These are phyloP conservation scores for Myripristis murdjan DNA, from an alignment of 2,797 vertebrate genomes.

Conservation along the genomic window DNA sequence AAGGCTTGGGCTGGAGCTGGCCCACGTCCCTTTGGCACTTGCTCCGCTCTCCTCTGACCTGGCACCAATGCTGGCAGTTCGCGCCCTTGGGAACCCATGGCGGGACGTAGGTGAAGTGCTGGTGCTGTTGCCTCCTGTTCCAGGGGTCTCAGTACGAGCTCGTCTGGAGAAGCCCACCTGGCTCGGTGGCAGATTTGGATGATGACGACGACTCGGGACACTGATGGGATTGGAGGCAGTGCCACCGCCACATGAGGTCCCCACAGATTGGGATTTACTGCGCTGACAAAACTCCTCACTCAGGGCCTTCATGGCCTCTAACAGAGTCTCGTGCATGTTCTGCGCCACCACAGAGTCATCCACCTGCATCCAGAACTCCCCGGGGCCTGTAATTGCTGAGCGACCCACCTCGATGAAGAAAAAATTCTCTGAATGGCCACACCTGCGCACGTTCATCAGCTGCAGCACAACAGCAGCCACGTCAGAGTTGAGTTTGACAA, in stretches of 20 bases:
- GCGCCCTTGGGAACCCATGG: conserved; percentile 84
- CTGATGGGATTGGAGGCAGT: conserved; percentile 89
- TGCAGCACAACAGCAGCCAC: conserved; percentile 87
- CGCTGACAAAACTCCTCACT: conserved; percentile 91
- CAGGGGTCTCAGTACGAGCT: conserved; percentile 85
- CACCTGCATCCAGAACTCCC: conserved; percentile 90
- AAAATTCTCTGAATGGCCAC: conserved; percentile 90
- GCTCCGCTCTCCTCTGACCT: conserved; percentile 84
- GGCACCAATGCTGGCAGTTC: conserved; percentile 87
- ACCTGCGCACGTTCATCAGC: conserved; percentile 90
- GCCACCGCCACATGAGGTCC: conserved; percentile 85
- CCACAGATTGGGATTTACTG: conserved; percentile 88
- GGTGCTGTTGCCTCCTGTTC: conserved; percentile 84
- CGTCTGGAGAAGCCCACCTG: conserved; percentile 88
- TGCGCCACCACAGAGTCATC: conserved; percentile 90
- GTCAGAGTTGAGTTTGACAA: conserved; percentile 89
- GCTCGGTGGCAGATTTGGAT: conserved; percentile 86
- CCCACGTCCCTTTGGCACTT: conserved; percentile 82
- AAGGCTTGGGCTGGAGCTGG: conserved; percentile 87
- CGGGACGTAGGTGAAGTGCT: conserved; percentile 87
- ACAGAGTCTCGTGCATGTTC: conserved; percentile 92
- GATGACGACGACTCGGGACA: conserved; percentile 87
- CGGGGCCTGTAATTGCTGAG: conserved; percentile 86
- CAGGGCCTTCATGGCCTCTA: conserved; percentile 92
- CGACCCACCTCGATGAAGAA: conserved; percentile 93